Percentiles rank a stretch among this genome's conserved stretches.
Evolutionary conservation across 2,888 invertebrate species (phyloP).

Genomic region (Hirtodrosophila trivittata): DNA sequence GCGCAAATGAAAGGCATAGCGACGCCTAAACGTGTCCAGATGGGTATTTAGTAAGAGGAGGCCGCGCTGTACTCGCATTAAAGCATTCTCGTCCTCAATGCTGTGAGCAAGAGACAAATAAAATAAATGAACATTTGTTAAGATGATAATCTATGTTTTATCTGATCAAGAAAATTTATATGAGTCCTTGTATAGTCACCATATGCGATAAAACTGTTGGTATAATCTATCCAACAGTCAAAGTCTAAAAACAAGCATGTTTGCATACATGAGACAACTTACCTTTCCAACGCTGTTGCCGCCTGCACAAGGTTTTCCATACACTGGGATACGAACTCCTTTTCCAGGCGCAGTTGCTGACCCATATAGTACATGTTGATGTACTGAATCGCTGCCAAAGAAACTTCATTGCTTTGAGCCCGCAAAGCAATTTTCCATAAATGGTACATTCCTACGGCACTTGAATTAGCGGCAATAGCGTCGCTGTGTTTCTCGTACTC

Average conservation of each 20-base stretch:
- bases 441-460: conserved; percentile 95
- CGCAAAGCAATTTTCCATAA: conserved; percentile 96
- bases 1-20: conserved; percentile 94
- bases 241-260: no score
- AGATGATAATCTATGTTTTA: no score
- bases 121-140: no score
- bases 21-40: conserved; percentile 94
- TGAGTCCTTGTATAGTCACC: neutral
- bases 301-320: conserved; percentile 95
- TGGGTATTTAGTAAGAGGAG: conserved; percentile 94
- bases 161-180: no score
- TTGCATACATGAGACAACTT: no score
- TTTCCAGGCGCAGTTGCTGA: conserved; percentile 94
- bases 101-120: conserved; percentile 46
- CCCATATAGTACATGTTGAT: conserved; percentile 97
- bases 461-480: conserved; percentile 82
- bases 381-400: conserved; percentile 97
- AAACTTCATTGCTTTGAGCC: conserved; percentile 96
- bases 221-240: no score
- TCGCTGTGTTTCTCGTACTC: conserved; percentile 86
- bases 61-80: conserved; percentile 95
- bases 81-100: conserved; percentile 88
- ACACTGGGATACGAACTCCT: conserved; percentile 96
- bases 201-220: no score
- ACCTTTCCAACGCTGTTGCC: conserved; percentile 88